A percentile compares a stretch with the other conserved stretches of the same genome.
phyloP scores from a whole-genome alignment of 2,888 invertebrate species.

The Tuberolachnus salignus region DNA sequence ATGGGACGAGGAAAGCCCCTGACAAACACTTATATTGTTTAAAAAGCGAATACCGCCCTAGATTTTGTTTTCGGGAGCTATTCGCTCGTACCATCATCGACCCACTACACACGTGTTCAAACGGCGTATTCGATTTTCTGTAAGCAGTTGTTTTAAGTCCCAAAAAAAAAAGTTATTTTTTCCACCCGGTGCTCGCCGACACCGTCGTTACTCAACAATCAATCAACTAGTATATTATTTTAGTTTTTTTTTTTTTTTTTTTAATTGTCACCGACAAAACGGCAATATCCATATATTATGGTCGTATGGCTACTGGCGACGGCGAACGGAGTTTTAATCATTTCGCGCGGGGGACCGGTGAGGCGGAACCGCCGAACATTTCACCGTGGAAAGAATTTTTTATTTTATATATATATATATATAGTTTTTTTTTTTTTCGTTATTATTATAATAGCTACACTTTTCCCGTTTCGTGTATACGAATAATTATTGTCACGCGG shows the following conservation, averaged over 20 bases:
- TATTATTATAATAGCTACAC: not conserved
- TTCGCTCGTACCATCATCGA: no score
- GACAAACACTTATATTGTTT: no score
- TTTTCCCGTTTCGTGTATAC: slow-evolving; percentile 23
- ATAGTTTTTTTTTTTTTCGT: not conserved
- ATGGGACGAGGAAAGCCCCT: no score
- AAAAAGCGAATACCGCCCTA: no score
- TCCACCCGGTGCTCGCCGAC: not conserved
- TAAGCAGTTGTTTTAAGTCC: not conserved
- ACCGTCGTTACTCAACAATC: no score
- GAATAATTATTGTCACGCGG: slow-evolving; percentile 29
- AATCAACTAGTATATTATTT: no score
- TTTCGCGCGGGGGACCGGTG: not conserved
- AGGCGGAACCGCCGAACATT: slow-evolving; percentile 39
- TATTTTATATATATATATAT: no score
- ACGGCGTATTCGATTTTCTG: not conserved
- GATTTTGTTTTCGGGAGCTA: no score
- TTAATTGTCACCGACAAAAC: not conserved
- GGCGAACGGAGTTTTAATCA: slow-evolving; percentile 21
- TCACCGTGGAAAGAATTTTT: slow-evolving; percentile 52
- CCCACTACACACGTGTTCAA: no score
- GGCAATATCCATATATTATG: not conserved
- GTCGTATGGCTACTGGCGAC: not conserved
- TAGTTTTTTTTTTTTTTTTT: no score
- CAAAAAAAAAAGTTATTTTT: not conserved